Evolutionary conservation across 2,888 invertebrate species (phyloP), one percentile per base, ranked within the genome.

Genomic region (Agonum fuliginosum): DNA sequence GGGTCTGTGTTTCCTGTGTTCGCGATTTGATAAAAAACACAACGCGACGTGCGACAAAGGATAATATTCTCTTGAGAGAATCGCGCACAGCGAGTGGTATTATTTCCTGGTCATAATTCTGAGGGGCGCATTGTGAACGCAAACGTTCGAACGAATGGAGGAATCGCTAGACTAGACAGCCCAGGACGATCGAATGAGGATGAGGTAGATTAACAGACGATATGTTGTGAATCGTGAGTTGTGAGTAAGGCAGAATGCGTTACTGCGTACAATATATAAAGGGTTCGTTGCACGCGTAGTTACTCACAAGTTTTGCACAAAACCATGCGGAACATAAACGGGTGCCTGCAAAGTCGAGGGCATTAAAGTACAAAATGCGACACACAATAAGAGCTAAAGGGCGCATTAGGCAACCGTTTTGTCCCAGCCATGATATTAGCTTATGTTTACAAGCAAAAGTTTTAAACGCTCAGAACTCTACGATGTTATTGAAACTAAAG

Each of bases 311-410:
- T 69, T 69, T 43, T 43, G 20, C 41, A 69, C 30, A 69, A 54
- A 41, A 69, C 41, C 69, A 43, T 20, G 19, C 69, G 20, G 27
- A 48, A 70, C 30, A 48, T 70, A 27, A 70, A 24, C 70, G 41
- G 43, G 17, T 22, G 43, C 3, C 43, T 41, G 48, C 70, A 70
- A 69, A 70, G 48, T 12, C 70, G 48, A 34, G 48, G 48, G 48
- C 70, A 70, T 70, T 70, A 70, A 48, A 70, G 70, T 70, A 70
- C 70, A 48, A 70, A 70, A 54, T 73, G 73, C 73, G 41, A 58
- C 37, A 71, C 51, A 54, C 54, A 73, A 73, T 73, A 58, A 73
- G 73, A 73, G 41, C 37, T 58, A 58, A 58, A 73, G 70, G 48
- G 70, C 70, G 48, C 70, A 48, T 48, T 48, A 70, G 48, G 70